Evolutionary conservation across 2,888 invertebrate species (phyloP), one percentile per base, ranked within the genome.

Genomic region (Drosophila koepferae): DNA sequence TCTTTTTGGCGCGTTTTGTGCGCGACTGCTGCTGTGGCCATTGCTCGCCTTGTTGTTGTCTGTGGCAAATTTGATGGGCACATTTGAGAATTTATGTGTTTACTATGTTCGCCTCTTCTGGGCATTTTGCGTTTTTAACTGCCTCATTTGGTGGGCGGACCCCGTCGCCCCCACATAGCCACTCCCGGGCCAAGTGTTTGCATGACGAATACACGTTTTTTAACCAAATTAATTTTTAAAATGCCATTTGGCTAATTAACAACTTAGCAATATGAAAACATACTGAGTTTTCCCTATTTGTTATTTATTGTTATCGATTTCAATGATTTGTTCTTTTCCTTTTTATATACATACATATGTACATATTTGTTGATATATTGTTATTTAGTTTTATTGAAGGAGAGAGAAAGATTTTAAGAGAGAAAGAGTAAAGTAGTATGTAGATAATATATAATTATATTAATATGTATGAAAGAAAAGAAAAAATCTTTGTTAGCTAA

Each of bases 191-290:
- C 18, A 60, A 65, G 60, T 59, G 51, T 36, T 20, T 14, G 18
- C 23, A 51, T 67, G 71, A 63, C 62, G 61, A 60, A 72, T 53
- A 34, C 49, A 56, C 69, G 54, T 60, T 54, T 75, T 67, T 66
- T 61, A 48, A 53, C 62, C 67, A 75, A 81, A 77, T 77, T 61
- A 46, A 83, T 74, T 76, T 79, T 72, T 46, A 74, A 83, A 70
- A 63, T 69, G 73, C 76, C 67, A 73, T 86, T 82, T 73, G 61
- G 55, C 79, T 74, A 85, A 83, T 87, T 85, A 87, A 79, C 64
- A 74, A 54, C 70, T 64, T 69, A 12, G 63, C 62, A 59, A 43
- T 40, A 67, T 51, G 28, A 70, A 46, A 70, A 63, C 53, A 59
- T 54, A 18, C 46, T 68, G 62, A 46, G 59, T 76, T 72, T 7